Evolutionary conservation across 2,113 vertebrate species (phyloP).

Genomic region (Periophthalmus modestus): DNA sequence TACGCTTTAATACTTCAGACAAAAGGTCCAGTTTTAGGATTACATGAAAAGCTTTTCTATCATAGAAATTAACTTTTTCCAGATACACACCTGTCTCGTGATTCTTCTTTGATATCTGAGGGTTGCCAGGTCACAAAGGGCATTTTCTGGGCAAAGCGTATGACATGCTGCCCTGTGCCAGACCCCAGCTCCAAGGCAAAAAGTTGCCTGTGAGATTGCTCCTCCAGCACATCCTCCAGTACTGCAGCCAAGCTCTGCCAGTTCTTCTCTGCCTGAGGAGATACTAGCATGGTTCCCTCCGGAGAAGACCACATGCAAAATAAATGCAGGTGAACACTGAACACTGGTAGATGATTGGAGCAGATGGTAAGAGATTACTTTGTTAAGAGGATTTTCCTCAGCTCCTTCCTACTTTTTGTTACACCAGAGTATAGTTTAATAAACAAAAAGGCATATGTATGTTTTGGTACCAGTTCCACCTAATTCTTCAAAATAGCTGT

Average conservation of each 20-base stretch:
- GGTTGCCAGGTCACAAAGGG: constrained; percentile 77
- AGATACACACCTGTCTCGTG: constrained; percentile 56
- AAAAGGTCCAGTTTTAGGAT: neutral
- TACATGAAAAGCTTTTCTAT: neutral
- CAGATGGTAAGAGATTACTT: constrained; percentile 71
- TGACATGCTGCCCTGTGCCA: constrained; percentile 76
- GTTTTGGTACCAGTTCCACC: neutral
- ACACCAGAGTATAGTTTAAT: neutral
- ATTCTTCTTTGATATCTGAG: constrained; percentile 71
- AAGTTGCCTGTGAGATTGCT: constrained; percentile 64
- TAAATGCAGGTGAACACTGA: constrained; percentile 25
- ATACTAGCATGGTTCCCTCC: constrained; percentile 71
- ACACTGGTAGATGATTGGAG: constrained; percentile 12
- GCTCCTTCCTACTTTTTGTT: constrained; percentile 29
- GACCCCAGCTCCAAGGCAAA: constrained; percentile 76
- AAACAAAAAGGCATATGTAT: neutral
- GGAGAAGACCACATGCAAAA: neutral
- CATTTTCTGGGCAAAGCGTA: constrained; percentile 74
- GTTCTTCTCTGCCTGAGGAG: constrained; percentile 75
- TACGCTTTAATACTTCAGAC: constrained; percentile 69
- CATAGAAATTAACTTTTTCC: neutral
- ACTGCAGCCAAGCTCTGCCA: constrained; percentile 68
- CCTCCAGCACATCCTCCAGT: constrained; percentile 68
- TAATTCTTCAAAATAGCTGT: neutral
- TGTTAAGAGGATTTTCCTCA: constrained; percentile 71